phyloP scores from a whole-genome alignment of 2,888 invertebrate genomes.

The Doris montereyensis region DNA sequence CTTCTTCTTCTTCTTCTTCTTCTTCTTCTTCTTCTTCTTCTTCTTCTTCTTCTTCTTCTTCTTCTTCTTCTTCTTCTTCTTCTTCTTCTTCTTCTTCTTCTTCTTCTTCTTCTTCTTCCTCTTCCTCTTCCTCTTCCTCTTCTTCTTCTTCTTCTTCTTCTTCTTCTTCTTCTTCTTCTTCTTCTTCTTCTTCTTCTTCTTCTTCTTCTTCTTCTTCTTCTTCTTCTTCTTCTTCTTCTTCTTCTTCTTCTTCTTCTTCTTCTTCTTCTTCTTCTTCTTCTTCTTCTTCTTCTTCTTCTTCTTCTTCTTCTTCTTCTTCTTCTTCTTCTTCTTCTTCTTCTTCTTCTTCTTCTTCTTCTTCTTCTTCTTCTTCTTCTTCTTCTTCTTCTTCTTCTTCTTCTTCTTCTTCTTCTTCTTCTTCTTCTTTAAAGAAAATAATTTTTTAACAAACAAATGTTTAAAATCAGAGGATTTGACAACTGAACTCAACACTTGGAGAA shows the following conservation, averaged over 20 bases:
- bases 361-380: background rate
- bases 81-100: background rate
- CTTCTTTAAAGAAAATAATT: background rate
- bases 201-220: background rate
- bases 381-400: constrained; percentile 1
- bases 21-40: background rate
- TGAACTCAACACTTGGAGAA: too few species aligned
- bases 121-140: background rate
- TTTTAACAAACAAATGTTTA: background rate
- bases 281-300: background rate
- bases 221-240: background rate
- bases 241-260: background rate
- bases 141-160: background rate
- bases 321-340: background rate
- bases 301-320: background rate
- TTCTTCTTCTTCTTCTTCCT: constrained; percentile 9
- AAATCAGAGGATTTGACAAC: too few species aligned
- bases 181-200: background rate
- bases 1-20: background rate
- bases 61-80: background rate
- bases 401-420: background rate
- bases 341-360: background rate
- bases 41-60: background rate
- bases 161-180: background rate
- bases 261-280: constrained; percentile 10